Conservation (phyloP, 2,113 vertebrate species). For the Thermophis baileyi region DNA sequence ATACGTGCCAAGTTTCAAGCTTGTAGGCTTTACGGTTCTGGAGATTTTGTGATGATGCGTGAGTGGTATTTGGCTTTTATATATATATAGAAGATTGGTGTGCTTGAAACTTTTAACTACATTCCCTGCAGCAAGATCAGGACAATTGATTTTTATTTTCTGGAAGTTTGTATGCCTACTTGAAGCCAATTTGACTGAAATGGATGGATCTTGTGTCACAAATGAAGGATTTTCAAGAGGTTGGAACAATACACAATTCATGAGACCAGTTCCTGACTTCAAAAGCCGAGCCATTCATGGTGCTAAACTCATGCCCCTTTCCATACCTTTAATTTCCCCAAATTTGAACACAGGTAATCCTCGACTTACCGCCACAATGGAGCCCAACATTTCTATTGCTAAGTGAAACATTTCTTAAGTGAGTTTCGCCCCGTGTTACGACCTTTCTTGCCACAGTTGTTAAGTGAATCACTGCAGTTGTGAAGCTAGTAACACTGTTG, state of each 20-base stretch:
- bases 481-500: too few species aligned
- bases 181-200: background rate
- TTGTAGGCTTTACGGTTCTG: too few species aligned
- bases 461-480: too few species aligned
- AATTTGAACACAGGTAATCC: background rate
- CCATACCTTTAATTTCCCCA: background rate
- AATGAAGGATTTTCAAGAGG: background rate
- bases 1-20: too few species aligned
- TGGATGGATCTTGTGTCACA: background rate
- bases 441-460: too few species aligned
- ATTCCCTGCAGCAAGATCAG: background rate
- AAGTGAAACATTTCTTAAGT: too few species aligned
- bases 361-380: too few species aligned
- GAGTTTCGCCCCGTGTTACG: too few species aligned
- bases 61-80: too few species aligned
- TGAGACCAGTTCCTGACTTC: background rate
- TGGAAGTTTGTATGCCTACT: background rate
- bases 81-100: too few species aligned
- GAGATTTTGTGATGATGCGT: too few species aligned
- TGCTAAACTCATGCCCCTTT: background rate
- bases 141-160: background rate
- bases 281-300: background rate
- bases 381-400: too few species aligned
- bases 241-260: background rate
- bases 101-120: background rate